These are phyloP conservation scores for Acanthisitta chloris DNA, from an alignment of 2,113 vertebrate species.

Conservation along the genomic window DNA sequence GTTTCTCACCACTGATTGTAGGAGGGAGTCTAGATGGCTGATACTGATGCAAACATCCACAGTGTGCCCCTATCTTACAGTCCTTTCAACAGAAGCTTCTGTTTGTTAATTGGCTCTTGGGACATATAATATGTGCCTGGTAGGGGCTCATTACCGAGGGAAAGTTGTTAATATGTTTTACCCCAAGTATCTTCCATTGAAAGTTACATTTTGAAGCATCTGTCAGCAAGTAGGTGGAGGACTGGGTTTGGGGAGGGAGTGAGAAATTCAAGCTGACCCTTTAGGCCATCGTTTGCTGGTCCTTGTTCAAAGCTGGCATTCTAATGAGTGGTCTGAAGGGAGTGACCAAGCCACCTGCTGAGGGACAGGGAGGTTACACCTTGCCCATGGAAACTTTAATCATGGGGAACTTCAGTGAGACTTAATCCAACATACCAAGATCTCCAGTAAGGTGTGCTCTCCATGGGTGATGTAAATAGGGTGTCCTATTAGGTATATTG, in stretches of 20 bases:
- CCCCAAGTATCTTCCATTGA: background rate
- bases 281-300: background rate
- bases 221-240: background rate
- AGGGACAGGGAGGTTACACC: background rate
- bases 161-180: background rate
- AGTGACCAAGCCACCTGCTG: background rate
- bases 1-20: background rate
- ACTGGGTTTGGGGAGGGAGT: background rate
- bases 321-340: background rate
- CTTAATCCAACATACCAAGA: background rate
- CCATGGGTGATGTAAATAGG: background rate
- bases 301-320: background rate
- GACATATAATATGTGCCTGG: background rate
- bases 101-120: background rate
- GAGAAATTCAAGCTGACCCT: background rate
- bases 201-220: background rate
- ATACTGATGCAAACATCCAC: background rate
- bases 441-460: background rate
- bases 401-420: background rate
- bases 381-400: background rate
- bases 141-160: background rate
- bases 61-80: background rate
- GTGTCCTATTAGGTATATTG: fast-evolving
- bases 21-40: background rate
- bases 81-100: background rate